A percentile compares a stretch with the other conserved stretches of the same genome.
Conservation (phyloP, 2,797 vertebrate species). For the Choloepus didactylus region DNA sequence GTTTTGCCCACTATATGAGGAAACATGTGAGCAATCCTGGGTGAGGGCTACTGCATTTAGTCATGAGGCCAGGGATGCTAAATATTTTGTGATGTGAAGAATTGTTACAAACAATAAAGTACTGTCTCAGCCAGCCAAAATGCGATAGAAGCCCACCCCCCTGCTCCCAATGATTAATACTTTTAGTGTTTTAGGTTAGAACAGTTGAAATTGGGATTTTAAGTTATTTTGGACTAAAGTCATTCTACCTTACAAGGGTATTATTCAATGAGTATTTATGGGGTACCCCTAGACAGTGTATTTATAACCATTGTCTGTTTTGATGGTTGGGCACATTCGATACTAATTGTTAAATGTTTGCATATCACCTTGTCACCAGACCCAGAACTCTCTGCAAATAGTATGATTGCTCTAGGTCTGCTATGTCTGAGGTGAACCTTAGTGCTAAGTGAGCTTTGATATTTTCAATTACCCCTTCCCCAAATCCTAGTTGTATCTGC, state of each 20-base stretch:
- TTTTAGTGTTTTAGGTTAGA: background rate
- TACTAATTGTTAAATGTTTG: background rate
- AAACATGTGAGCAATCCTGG: background rate
- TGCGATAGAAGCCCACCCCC: background rate
- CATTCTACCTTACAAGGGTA: background rate
- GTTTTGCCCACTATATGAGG: background rate
- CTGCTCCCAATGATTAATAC: background rate
- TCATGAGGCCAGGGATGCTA: background rate
- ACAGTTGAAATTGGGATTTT: background rate
- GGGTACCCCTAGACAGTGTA: background rate
- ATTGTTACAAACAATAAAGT: background rate
- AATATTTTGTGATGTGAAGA: background rate
- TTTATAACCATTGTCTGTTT: background rate
- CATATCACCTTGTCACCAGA: background rate
- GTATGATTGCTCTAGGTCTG: background rate
- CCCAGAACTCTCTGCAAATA: background rate
- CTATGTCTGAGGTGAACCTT: background rate
- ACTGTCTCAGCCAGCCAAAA: background rate
- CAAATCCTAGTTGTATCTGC: background rate
- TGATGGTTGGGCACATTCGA: background rate
- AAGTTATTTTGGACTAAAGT: background rate
- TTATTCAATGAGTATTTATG: background rate
- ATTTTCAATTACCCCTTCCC: background rate
- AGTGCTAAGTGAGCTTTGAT: background rate
- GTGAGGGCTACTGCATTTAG: background rate